phyloP scores from a whole-genome alignment of 2,888 invertebrate species.

The Eupeodes luniger region DNA sequence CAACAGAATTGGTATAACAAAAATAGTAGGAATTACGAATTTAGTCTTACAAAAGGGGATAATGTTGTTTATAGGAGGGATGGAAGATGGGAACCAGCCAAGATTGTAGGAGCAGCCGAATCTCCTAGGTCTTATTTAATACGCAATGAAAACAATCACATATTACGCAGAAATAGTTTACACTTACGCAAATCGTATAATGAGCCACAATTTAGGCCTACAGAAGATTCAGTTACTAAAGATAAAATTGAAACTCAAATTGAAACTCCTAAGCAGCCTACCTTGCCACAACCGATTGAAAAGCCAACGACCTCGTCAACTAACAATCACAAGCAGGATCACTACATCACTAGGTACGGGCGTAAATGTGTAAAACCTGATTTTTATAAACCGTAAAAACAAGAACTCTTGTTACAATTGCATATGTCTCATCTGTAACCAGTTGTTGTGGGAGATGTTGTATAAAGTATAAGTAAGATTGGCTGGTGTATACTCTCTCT shows the following conservation, averaged over 20 bases:
- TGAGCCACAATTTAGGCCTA: constrained; percentile 9
- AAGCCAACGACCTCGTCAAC: constrained; percentile 7
- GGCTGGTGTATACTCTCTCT: too few relatives aligned
- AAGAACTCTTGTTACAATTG: too few relatives aligned
- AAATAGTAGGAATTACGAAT: too few relatives aligned
- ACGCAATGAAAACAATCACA: constrained; percentile 22
- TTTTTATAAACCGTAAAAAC: too few relatives aligned
- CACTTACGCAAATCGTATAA: constrained; percentile 20
- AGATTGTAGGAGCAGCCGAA: not conserved
- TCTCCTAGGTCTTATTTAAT: constrained; percentile 29
- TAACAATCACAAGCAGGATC: not conserved
- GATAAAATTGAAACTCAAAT: not conserved
- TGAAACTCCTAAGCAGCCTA: not conserved
- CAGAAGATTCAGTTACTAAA: not conserved
- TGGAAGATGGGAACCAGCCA: not conserved
- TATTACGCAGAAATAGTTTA: constrained; percentile 29
- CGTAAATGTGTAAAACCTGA: too few relatives aligned
- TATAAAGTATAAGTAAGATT: too few relatives aligned
- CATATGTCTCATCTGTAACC: too few relatives aligned
- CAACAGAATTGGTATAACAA: too few relatives aligned
- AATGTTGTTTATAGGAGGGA: too few relatives aligned
- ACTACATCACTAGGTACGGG: not conserved
- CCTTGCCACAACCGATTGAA: constrained; percentile 1
- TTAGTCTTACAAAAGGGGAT: too few relatives aligned
- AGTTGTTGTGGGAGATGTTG: too few relatives aligned